A percentile compares a stretch with the other conserved stretches of the same genome.
phyloP scores from a whole-genome alignment of 2,113 vertebrate genomes.

The Emydura subglobosa region DNA sequence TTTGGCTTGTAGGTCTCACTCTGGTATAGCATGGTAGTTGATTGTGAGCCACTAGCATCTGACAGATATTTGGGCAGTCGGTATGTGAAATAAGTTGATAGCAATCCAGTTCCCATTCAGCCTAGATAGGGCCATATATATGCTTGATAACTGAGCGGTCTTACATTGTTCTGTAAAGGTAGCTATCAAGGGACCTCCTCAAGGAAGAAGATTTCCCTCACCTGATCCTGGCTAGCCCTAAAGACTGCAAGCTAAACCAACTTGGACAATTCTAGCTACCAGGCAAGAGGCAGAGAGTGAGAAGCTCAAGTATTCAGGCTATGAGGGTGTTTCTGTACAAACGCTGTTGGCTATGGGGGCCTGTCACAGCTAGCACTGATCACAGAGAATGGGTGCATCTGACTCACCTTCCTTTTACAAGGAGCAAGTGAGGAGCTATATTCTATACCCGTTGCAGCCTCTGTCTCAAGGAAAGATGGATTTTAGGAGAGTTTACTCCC shows the following conservation, averaged over 20 bases:
- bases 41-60: background rate
- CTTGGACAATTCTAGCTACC: background rate
- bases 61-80: background rate
- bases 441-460: background rate
- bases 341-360: background rate
- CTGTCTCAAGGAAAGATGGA: background rate
- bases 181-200: background rate
- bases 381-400: background rate
- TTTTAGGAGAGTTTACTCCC: background rate
- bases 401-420: background rate
- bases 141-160: background rate
- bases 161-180: background rate
- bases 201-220: background rate
- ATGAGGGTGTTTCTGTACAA: background rate
- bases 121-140: rapidly evolving
- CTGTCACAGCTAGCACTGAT: rapidly evolving
- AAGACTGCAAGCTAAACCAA: background rate
- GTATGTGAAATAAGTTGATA: background rate
- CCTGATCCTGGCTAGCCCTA: rapidly evolving
- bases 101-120: background rate
- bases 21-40: background rate
- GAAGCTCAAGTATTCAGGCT: background rate
- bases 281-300: background rate
- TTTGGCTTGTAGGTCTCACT: background rate
- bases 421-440: background rate